phyloP scores from a whole-genome alignment of 2,797 vertebrate species.

The Aldrovandia affinis region DNA sequence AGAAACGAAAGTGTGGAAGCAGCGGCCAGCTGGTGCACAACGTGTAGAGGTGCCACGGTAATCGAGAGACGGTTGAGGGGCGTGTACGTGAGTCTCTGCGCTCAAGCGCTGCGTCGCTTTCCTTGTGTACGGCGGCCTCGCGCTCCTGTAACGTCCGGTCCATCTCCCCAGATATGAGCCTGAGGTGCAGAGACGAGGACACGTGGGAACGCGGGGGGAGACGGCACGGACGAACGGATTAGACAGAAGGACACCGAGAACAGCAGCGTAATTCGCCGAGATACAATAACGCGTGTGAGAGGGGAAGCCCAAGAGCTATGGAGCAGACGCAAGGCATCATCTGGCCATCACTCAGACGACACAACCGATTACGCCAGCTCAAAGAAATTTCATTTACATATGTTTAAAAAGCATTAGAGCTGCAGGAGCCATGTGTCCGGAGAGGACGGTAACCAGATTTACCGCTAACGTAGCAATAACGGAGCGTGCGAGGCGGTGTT shows the following conservation, averaged over 20 bases:
- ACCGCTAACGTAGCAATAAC: constrained; percentile 37
- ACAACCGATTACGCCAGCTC: constrained; percentile 59
- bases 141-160: neutral
- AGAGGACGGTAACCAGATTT: constrained; percentile 53
- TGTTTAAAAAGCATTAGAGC: constrained; percentile 65
- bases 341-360: constrained; percentile 68
- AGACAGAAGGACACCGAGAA: too few species aligned
- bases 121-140: too few species aligned
- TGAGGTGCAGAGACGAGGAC: neutral
- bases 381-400: constrained; percentile 67
- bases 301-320: neutral
- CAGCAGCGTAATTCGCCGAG: constrained; percentile 41
- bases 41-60: too few species aligned
- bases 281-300: constrained; percentile 47
- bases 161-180: neutral
- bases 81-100: too few species aligned
- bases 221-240: constrained; percentile 23
- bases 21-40: too few species aligned
- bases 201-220: constrained; percentile 44
- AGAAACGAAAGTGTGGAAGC: too few species aligned
- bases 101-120: too few species aligned
- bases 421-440: constrained; percentile 40
- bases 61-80: too few species aligned
- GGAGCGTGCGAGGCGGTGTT: constrained; percentile 39
- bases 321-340: constrained; percentile 56